Percentiles rank a stretch among this genome's conserved stretches.
Evolutionary conservation across 1,140 invertebrate genomes (phyloP).

Genomic region (Drosophila sp.): DNA sequence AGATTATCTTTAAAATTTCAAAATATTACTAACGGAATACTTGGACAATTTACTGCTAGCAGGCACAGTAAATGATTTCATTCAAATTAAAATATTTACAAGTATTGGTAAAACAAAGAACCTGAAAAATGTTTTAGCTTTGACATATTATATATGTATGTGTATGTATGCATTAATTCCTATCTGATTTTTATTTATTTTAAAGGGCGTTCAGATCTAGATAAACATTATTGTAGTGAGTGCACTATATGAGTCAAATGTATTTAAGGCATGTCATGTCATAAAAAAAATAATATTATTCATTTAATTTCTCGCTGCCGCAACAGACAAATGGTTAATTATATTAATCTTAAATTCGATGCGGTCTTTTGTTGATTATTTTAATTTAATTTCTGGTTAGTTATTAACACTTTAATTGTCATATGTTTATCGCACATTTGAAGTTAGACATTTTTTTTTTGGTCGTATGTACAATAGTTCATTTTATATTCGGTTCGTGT

Average conservation of each 20-base stretch:
- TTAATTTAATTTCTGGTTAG: conserved; percentile 14
- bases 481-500: conserved; percentile 11
- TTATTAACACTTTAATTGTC: conserved; percentile 68
- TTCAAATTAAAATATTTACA: conserved; percentile 4
- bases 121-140: conserved; percentile 24
- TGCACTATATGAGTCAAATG: neutral
- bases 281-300: conserved; percentile 3
- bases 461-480: conserved; percentile 2
- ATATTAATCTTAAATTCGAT: conserved; percentile 22
- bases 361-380: conserved; percentile 22
- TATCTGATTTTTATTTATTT: conserved; percentile 20
- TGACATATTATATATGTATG: conserved; percentile 8
- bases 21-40: neutral
- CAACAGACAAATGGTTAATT: conserved; percentile 31
- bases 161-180: neutral
- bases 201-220: conserved; percentile 13
- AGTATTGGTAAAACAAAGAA: conserved; percentile 23
- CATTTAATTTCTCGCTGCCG: conserved; percentile 25
- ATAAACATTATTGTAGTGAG: conserved; percentile 2
- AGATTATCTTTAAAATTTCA: no score
- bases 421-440: conserved; percentile 56
- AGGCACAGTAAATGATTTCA: conserved; percentile 18
- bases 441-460: conserved; percentile 12
- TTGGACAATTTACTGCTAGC: neutral
- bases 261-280: conserved; percentile 4